A percentile compares a stretch with the other conserved stretches of the same genome.
Evolutionary conservation across 1,140 invertebrate species (phyloP).

Genomic region (Papilio helenus): DNA sequence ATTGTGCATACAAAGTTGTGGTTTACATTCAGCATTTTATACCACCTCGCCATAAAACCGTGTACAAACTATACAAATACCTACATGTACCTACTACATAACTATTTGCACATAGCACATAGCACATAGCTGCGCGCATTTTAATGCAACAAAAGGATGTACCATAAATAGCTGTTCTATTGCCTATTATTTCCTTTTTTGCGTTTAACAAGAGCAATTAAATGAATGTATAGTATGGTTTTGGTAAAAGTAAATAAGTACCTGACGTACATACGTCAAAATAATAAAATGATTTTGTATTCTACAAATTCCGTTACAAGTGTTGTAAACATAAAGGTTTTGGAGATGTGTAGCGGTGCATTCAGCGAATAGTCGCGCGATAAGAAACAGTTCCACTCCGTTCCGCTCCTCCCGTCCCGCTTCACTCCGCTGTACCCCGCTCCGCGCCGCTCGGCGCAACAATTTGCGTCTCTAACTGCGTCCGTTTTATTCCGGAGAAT

Average conservation of each 20-base stretch:
- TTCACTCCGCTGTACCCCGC: not conserved
- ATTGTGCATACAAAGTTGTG: slow-evolving; percentile 1
- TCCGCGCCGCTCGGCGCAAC: not conserved
- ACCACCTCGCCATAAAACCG: not conserved
- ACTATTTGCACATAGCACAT: not conserved
- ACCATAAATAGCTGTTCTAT: not conserved
- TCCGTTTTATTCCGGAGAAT: slow-evolving; percentile 12
- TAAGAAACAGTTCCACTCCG: not conserved
- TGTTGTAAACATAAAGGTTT: not conserved
- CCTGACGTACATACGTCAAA: not conserved
- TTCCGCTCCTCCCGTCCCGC: not conserved
- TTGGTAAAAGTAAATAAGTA: not conserved
- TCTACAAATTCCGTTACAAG: not conserved
- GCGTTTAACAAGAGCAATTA: too few relatives aligned
- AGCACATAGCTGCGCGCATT: not conserved
- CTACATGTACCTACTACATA: too few relatives aligned
- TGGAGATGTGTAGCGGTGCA: not conserved
- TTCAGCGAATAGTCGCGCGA: not conserved
- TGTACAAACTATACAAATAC: too few relatives aligned
- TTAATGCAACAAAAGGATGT: not conserved
- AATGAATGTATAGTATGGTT: too few relatives aligned
- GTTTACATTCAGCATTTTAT: not conserved
- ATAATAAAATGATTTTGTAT: not conserved
- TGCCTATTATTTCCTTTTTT: too few relatives aligned
- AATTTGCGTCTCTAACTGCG: slow-evolving; percentile 11